A percentile compares a stretch with the other conserved stretches of the same genome.
Conservation (phyloP, 2,888 invertebrate genomes). For the Exephanes ischioxanthus region DNA sequence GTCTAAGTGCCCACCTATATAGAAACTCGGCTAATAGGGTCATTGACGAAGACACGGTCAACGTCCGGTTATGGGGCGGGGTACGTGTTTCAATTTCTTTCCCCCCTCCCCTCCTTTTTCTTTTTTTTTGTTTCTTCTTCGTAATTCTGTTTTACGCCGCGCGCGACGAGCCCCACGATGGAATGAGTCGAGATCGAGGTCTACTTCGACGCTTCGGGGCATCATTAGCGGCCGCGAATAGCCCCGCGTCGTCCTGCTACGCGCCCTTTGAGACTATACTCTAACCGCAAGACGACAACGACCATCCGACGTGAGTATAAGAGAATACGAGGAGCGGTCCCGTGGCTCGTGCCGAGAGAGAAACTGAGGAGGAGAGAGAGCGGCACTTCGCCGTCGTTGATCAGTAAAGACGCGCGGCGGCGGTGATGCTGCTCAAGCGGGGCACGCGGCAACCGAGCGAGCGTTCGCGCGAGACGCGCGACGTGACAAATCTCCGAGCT, state of each 20-base stretch:
- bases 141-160: slow-evolving; percentile 57
- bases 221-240: slow-evolving; percentile 74
- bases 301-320: slow-evolving; percentile 16
- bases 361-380: slow-evolving; percentile 6
- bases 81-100: slow-evolving; percentile 3
- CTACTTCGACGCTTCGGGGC: slow-evolving; percentile 69
- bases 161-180: slow-evolving; percentile 43
- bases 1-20: slow-evolving; percentile 25
- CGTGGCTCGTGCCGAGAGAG: slow-evolving; percentile 48
- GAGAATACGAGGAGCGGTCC: slow-evolving; percentile 39
- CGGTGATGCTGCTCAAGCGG: slow-evolving; percentile 10
- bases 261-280: slow-evolving; percentile 64
- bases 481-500: slow-evolving; percentile 83
- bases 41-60: slow-evolving; percentile 69
- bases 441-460: slow-evolving; percentile 64
- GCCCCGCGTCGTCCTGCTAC: slow-evolving; percentile 64
- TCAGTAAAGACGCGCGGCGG: slow-evolving; percentile 46
- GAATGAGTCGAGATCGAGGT: slow-evolving; percentile 55
- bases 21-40: slow-evolving; percentile 69
- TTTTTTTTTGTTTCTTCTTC: slow-evolving; percentile 14
- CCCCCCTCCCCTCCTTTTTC: slow-evolving; percentile 1
- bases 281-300: slow-evolving; percentile 37
- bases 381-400: slow-evolving; percentile 43
- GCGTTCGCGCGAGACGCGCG: slow-evolving; percentile 74
- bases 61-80: slow-evolving; percentile 68